A percentile compares a stretch with the other conserved stretches of the same genome.
These are phyloP conservation scores for Zaprionus tsacasi DNA, from an alignment of 1,140 invertebrate genomes.

Conservation along the genomic window DNA sequence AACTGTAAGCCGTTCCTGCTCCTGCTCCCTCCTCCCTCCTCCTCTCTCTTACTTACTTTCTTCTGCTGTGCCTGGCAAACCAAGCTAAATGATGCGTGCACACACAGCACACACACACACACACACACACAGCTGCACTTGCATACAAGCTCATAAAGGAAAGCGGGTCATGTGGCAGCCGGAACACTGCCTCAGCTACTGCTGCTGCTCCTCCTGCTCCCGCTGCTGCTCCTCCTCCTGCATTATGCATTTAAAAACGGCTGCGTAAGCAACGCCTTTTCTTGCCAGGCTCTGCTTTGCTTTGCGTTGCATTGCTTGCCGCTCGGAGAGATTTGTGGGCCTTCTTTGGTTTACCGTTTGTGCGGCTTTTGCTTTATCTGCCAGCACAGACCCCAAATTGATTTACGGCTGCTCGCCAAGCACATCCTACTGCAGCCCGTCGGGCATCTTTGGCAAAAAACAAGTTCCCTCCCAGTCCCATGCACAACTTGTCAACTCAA, in stretches of 20 bases:
- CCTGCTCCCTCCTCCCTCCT: background rate
- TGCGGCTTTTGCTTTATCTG: constrained; percentile 48
- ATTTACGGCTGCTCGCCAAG: constrained; percentile 52
- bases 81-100: constrained; percentile 62
- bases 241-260: constrained; percentile 77
- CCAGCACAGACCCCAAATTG: constrained; percentile 58
- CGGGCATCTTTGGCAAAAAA: constrained; percentile 18
- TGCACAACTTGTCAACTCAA: constrained; percentile 79
- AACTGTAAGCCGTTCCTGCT: constrained; percentile 63
- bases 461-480: constrained; percentile 40
- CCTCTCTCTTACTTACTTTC: background rate
- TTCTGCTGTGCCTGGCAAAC: constrained; percentile 19
- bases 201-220: background rate
- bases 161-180: constrained; percentile 42
- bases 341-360: constrained; percentile 53
- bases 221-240: constrained; percentile 21
- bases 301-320: background rate
- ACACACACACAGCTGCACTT: constrained; percentile 22
- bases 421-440: background rate
- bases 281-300: constrained; percentile 26
- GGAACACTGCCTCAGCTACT: constrained; percentile 7
- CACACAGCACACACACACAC: constrained; percentile 30
- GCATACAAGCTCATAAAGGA: constrained; percentile 17
- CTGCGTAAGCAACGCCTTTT: constrained; percentile 71
- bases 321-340: constrained; percentile 58